Conservation (phyloP, 1,140 invertebrate genomes). For the Plectus sambesii region DNA sequence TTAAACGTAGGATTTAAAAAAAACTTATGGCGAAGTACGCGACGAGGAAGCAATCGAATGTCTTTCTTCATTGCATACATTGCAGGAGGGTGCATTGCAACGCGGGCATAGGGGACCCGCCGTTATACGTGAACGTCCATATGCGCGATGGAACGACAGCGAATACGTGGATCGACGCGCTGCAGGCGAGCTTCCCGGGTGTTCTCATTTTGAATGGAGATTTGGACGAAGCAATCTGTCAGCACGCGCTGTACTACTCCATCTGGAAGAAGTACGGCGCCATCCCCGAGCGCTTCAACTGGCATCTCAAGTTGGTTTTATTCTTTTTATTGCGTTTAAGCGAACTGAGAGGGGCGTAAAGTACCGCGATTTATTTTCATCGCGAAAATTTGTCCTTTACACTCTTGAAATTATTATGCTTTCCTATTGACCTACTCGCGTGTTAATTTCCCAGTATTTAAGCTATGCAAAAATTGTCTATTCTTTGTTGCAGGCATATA, state of each 20-base stretch:
- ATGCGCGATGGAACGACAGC: slow-evolving; percentile 57
- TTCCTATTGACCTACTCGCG: background rate
- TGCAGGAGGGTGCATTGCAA: slow-evolving; percentile 53
- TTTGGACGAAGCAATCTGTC: slow-evolving; percentile 61
- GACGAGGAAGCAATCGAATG: too few species aligned
- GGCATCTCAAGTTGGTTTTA: slow-evolving; percentile 50
- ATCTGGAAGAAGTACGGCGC: slow-evolving; percentile 59
- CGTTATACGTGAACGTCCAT: slow-evolving; percentile 62
- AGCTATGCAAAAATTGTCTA: too few species aligned
- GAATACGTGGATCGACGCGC: slow-evolving; percentile 60
- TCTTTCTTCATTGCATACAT: too few species aligned
- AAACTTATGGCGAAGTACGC: too few species aligned
- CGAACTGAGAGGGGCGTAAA: slow-evolving; percentile 6
- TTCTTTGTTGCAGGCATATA: too few species aligned
- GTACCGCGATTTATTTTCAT: slow-evolving; percentile 10
- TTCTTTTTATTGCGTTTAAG: slow-evolving; percentile 6
- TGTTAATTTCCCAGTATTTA: slow-evolving; percentile 12
- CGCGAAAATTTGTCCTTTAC: slow-evolving; percentile 14
- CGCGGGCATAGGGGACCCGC: slow-evolving; percentile 55
- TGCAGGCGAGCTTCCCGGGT: slow-evolving; percentile 49
- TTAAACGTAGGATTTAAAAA: too few species aligned
- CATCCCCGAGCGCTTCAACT: slow-evolving; percentile 60
- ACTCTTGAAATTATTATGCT: slow-evolving; percentile 9
- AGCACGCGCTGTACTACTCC: slow-evolving; percentile 58
- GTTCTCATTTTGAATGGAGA: slow-evolving; percentile 58